Conservation (phyloP, 2,797 vertebrate genomes). For the Scomberomorus guttatus region DNA sequence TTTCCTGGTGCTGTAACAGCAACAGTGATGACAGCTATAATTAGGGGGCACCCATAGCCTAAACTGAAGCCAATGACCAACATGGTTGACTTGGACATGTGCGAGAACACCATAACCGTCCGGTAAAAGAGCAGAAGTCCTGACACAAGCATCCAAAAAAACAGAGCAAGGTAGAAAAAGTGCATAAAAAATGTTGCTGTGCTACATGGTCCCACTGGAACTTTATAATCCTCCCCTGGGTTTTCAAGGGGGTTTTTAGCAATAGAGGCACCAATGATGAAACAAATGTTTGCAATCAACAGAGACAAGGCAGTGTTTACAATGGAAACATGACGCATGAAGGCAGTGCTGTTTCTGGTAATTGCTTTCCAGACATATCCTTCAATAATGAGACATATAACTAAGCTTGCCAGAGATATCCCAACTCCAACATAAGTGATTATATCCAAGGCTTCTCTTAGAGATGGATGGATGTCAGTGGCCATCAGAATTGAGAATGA, state of each 20-base stretch:
- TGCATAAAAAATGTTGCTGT: conserved; percentile 92
- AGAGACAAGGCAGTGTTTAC: conserved; percentile 91
- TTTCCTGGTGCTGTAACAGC: conserved; percentile 85
- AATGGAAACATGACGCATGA: conserved; percentile 91
- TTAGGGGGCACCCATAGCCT: conserved; percentile 90
- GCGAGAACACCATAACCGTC: conserved; percentile 90
- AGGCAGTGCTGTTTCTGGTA: conserved; percentile 91
- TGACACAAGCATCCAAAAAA: conserved; percentile 95
- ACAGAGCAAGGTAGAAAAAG: conserved; percentile 93
- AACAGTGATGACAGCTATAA: conserved; percentile 89
- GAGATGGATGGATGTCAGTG: conserved; percentile 35
- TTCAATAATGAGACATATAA: conserved; percentile 91
- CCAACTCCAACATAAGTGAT: conserved; percentile 91
- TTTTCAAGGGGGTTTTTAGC: conserved; percentile 56
- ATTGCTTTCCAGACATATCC: conserved; percentile 89
- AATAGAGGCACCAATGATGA: conserved; percentile 85
- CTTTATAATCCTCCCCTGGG: conserved; percentile 29
- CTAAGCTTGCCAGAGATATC: conserved; percentile 90
- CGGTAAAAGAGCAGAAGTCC: conserved; percentile 93
- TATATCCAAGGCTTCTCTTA: conserved; percentile 60
- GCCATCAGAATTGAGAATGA: conserved; percentile 96
- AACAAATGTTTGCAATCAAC: conserved; percentile 91
- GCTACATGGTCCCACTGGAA: conserved; percentile 78
- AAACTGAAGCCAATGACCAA: conserved; percentile 86
- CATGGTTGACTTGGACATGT: conserved; percentile 89